These are phyloP conservation scores for Lutjanus argentimaculatus DNA, from an alignment of 2,797 vertebrate species.

Conservation along the genomic window DNA sequence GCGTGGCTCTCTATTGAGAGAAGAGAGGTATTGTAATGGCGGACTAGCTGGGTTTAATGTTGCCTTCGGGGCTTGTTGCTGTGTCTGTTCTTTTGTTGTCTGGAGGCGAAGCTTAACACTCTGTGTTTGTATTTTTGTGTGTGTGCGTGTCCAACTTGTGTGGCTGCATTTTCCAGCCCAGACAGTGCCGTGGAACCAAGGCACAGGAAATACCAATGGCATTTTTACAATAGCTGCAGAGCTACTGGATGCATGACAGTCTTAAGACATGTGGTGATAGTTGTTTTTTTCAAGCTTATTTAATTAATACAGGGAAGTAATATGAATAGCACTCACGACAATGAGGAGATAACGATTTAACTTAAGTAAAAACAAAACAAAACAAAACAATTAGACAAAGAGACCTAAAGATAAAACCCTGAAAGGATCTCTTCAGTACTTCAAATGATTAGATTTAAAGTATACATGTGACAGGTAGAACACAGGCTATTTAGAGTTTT, in stretches of 20 bases:
- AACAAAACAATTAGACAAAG: too few relatives aligned
- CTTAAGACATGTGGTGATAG: slow-evolving; percentile 16
- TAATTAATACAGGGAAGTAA: too few relatives aligned
- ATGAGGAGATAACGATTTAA: too few relatives aligned
- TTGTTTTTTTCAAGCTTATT: neutral
- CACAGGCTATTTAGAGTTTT: too few relatives aligned
- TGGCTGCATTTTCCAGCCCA: slow-evolving; percentile 60
- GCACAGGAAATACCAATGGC: slow-evolving; percentile 70
- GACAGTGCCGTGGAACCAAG: slow-evolving; percentile 48
- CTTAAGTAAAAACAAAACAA: too few relatives aligned
- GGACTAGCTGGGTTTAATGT: slow-evolving; percentile 70
- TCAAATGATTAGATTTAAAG: too few relatives aligned
- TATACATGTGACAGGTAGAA: too few relatives aligned
- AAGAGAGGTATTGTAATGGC: slow-evolving; percentile 65
- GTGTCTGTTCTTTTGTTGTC: slow-evolving; percentile 77
- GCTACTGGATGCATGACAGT: slow-evolving; percentile 30
- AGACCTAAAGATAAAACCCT: too few relatives aligned
- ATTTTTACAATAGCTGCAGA: slow-evolving; percentile 53
- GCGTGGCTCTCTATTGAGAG: slow-evolving; percentile 45
- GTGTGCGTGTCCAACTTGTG: slow-evolving; percentile 59
- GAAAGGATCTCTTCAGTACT: too few relatives aligned
- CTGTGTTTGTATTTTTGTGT: slow-evolving; percentile 63
- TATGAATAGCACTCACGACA: too few relatives aligned
- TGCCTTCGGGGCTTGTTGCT: slow-evolving; percentile 73
- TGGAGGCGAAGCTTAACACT: slow-evolving; percentile 69